Percentiles rank a stretch among this genome's conserved stretches.
Conservation (phyloP, 2,888 invertebrate species). For the Dasypolia templi region DNA sequence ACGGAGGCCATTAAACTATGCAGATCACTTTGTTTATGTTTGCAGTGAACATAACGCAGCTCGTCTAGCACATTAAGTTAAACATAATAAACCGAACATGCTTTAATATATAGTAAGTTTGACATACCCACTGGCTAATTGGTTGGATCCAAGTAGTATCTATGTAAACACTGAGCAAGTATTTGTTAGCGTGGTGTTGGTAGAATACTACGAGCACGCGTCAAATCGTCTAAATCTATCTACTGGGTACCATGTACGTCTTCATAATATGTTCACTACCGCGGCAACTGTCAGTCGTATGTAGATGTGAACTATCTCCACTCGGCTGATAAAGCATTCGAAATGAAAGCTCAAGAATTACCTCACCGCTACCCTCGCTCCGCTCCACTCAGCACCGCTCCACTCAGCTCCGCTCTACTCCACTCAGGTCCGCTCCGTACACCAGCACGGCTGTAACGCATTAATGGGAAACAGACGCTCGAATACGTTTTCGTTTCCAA, state of each 20-base stretch:
- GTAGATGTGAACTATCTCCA: neutral
- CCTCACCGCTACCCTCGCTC: neutral
- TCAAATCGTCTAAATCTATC: neutral
- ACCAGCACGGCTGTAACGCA: neutral
- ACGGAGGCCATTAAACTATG: neutral
- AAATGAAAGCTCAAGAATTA: neutral
- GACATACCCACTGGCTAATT: too few relatives aligned
- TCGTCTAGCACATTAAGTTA: neutral
- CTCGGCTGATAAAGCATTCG: neutral
- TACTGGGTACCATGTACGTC: neutral
- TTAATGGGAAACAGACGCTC: neutral
- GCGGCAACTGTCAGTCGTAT: neutral
- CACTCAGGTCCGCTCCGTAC: neutral
- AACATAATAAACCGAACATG: too few relatives aligned
- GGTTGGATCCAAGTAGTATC: neutral
- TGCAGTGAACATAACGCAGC: neutral
- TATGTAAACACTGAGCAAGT: neutral
- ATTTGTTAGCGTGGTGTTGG: neutral
- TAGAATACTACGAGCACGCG: neutral
- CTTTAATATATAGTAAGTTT: neutral
- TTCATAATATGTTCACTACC: neutral
- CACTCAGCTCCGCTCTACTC: too few relatives aligned
- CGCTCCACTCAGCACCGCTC: neutral
- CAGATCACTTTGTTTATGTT: neutral
- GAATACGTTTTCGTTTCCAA: slow-evolving; percentile 2